Conservation (phyloP, 1,140 invertebrate genomes). For the Gryon sp. region DNA sequence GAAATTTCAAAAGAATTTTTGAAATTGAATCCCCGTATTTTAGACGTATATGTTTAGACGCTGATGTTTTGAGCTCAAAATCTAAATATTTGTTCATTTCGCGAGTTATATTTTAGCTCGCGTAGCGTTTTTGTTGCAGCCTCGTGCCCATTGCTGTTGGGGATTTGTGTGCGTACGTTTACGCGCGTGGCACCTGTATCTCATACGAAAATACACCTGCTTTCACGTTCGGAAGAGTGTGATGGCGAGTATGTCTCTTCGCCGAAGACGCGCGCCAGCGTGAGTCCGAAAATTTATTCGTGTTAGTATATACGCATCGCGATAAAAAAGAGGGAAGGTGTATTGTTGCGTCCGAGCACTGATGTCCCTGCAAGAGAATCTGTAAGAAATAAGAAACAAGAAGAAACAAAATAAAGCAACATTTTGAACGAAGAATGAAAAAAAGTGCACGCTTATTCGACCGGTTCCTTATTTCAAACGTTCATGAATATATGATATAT, state of each 20-base stretch:
- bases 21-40: background rate
- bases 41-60: background rate
- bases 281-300: conserved; percentile 56
- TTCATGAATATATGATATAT: conserved; percentile 60
- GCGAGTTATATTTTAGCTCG: conserved; percentile 52
- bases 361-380: conserved; percentile 56
- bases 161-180: conserved; percentile 51
- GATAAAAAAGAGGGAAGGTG: conserved; percentile 49
- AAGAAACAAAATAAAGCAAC: conserved; percentile 6
- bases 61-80: background rate
- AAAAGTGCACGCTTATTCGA: background rate
- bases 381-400: conserved; percentile 42
- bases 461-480: conserved; percentile 36
- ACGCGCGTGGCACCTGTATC: conserved; percentile 66
- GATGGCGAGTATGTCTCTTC: conserved; percentile 59
- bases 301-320: conserved; percentile 41
- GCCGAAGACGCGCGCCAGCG: conserved; percentile 55
- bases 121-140: conserved; percentile 53
- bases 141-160: conserved; percentile 39
- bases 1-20: no score
- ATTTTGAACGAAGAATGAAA: conserved; percentile 3
- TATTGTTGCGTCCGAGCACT: conserved; percentile 52
- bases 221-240: conserved; percentile 56
- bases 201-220: conserved; percentile 64
- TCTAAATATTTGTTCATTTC: background rate